Evolutionary conservation across 2,888 invertebrate species (phyloP).

Genomic region (Argyresthia goedartella): DNA sequence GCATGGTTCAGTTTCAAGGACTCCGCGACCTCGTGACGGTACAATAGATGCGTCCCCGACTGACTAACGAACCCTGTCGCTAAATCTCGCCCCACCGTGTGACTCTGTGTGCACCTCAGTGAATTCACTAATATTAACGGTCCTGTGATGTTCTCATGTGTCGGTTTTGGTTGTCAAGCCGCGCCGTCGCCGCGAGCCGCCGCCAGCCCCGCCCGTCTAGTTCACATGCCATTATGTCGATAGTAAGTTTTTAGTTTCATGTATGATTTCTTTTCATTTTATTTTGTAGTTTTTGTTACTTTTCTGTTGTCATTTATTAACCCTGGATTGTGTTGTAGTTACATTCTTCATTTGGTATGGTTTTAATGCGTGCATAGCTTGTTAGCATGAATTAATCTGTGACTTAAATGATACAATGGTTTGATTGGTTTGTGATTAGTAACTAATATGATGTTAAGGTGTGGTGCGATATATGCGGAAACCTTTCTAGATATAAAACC

Average conservation of each 20-base stretch:
- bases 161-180: slow-evolving; percentile 26
- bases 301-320: background rate
- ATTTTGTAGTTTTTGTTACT: background rate
- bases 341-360: too few species aligned
- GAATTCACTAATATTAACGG: slow-evolving; percentile 21
- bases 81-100: slow-evolving; percentile 36
- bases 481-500: too few species aligned
- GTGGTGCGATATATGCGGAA: too few species aligned
- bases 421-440: too few species aligned
- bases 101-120: slow-evolving; percentile 37
- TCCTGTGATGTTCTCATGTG: slow-evolving; percentile 18
- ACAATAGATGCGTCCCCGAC: background rate
- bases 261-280: slow-evolving; percentile 18
- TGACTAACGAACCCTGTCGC: slow-evolving; percentile 1
- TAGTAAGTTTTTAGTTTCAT: slow-evolving; percentile 55
- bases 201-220: slow-evolving; percentile 20
- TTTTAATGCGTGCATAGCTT: too few species aligned
- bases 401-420: too few species aligned
- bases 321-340: background rate
- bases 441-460: background rate
- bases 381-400: too few species aligned
- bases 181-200: slow-evolving; percentile 16
- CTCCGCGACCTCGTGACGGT: slow-evolving; percentile 14
- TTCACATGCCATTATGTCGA: slow-evolving; percentile 67
- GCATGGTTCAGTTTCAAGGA: slow-evolving; percentile 41